phyloP scores from a whole-genome alignment of 2,113 vertebrate species.

The Condylura cristata region DNA sequence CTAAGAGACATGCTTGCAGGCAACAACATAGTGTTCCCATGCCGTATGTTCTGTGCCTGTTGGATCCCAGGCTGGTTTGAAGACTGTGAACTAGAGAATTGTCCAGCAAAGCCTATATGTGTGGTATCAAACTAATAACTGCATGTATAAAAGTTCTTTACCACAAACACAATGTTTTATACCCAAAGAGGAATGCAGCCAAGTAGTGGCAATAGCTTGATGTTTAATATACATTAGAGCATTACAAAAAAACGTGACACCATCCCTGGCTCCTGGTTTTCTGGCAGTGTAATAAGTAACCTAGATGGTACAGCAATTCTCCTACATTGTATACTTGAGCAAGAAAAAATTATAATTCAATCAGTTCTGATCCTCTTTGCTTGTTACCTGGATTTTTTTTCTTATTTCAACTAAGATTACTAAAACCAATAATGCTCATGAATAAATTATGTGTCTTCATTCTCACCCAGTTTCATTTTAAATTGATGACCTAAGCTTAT shows the following conservation, averaged over 20 bases:
- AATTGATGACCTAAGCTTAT: background rate
- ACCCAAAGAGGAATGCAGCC: background rate
- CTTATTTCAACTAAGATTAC: background rate
- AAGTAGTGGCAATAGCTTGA: background rate
- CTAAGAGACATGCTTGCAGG: background rate
- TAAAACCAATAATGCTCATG: background rate
- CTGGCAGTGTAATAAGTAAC: background rate
- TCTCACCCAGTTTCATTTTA: constrained; percentile 5
- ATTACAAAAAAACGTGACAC: background rate
- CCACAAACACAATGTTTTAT: background rate
- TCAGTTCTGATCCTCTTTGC: background rate
- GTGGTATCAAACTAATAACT: background rate
- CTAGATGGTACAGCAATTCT: background rate
- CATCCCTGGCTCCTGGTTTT: no score
- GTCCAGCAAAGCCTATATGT: background rate
- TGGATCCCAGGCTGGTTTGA: background rate
- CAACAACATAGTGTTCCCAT: background rate
- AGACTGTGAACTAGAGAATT: background rate
- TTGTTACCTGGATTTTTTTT: background rate
- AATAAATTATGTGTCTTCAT: background rate
- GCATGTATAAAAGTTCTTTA: rapidly evolving
- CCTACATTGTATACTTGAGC: background rate
- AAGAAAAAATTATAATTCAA: background rate
- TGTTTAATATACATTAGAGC: background rate
- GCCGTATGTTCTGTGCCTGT: background rate